Conservation (phyloP, 2,113 vertebrate genomes). For the human (Homo sapiens) region DNA sequence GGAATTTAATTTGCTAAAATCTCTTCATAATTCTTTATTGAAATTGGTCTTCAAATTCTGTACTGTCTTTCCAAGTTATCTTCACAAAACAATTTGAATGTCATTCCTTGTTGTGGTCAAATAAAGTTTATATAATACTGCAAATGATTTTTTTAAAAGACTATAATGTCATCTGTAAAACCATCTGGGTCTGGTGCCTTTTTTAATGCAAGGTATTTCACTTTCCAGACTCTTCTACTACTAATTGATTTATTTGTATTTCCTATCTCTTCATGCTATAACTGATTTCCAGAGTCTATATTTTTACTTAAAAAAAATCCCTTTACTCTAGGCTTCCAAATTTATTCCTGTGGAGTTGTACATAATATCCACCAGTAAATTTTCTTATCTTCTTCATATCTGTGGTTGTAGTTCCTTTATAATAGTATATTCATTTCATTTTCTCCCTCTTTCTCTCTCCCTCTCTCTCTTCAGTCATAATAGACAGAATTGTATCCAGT, state of each 20-base stretch:
- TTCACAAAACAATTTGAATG: background rate
- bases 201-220: background rate
- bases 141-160: background rate
- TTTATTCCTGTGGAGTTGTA: background rate
- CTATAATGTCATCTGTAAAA: background rate
- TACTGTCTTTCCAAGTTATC: background rate
- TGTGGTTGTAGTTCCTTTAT: background rate
- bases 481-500: background rate
- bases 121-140: background rate
- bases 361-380: background rate
- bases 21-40: background rate
- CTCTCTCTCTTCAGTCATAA: background rate
- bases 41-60: conserved; percentile 8
- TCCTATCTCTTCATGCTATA: background rate
- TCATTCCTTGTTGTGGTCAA: background rate
- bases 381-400: background rate
- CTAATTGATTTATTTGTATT: background rate
- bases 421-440: background rate
- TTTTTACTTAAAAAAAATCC: background rate
- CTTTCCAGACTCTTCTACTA: background rate
- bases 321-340: background rate
- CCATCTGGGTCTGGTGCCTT: background rate
- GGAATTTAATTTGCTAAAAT: background rate
- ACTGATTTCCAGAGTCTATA: background rate
- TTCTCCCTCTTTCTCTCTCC: background rate